Evolutionary conservation across 2,113 vertebrate species (phyloP), one percentile per base, ranked within the genome.

Genomic region (Gambusia affinis): DNA sequence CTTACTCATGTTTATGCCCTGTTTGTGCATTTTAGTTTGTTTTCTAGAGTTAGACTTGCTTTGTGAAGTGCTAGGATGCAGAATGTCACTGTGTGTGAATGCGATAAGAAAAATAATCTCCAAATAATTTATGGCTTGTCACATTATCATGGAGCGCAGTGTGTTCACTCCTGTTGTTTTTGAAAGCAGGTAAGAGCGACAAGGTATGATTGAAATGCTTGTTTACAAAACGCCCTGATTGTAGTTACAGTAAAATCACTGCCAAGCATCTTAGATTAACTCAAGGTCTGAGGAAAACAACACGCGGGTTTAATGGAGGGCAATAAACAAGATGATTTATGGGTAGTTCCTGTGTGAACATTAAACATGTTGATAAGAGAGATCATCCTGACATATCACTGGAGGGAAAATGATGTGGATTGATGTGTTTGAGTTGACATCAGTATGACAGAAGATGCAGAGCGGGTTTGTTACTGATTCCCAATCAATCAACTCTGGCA

Each of bases 191-290:
- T 17, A 24, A 66, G 31, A 28, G 61, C 19, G 39, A 64, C 67
- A 67, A 62, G n/a, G 63, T 8, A 64, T 4, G 10, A 35, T 33
- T 4, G 30, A 64, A 76, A 69, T 64, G 75, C 72, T 85, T 87
- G 80, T 79, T 83, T 81, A 79, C 73, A 79, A 70, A 66, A 57
- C 75, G 54, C 79, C 42, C 75, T 79, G 75, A 74, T 31, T 78
- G 72, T 64, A 39, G 74, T 60, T 12, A 67, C 69, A 78, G n/a
- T 63, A 81, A 2, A 5, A 67, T 27, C 47, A 28, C 7, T 60
- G 75, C 39, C 57, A 68, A 83, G 61, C 74, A 54, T 63, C 72
- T 81, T 37, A 39, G 47, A 81, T 54, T 73, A 71, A 60, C 19
- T 1, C 10, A 75, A 70, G 24, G 65, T 60, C 63, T 31, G 54